These are phyloP conservation scores for Tipula helvola DNA, from an alignment of 2,888 invertebrate genomes.

Conservation along the genomic window DNA sequence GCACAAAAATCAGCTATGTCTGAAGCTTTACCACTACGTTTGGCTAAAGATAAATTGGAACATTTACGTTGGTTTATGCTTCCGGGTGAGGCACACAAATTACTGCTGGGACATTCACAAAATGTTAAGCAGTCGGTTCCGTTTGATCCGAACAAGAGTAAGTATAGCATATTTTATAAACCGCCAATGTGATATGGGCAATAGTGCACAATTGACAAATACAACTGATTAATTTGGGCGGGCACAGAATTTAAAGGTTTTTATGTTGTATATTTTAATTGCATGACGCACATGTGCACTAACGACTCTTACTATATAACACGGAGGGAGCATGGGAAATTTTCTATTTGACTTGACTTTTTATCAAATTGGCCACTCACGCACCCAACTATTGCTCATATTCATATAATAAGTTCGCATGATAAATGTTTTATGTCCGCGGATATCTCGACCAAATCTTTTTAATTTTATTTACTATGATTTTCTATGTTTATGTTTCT, in stretches of 20 bases:
- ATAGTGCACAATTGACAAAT: neutral
- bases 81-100: conserved; percentile 72
- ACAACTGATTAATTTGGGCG: neutral
- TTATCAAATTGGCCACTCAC: neutral
- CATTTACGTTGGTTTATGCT: conserved; percentile 78
- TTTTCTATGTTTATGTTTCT: neutral
- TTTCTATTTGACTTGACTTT: neutral
- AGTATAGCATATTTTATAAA: neutral
- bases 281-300: neutral
- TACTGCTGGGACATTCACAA: conserved; percentile 57
- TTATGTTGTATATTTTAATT: neutral
- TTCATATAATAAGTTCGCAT: neutral
- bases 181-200: neutral
- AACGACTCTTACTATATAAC: neutral
- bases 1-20: conserved; percentile 60
- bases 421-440: neutral
- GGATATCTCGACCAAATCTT: conserved; percentile 34
- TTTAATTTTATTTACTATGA: neutral
- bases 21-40: conserved; percentile 37
- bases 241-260: neutral
- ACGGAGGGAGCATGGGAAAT: neutral
- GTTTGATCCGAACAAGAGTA: conserved; percentile 50
- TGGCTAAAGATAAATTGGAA: conserved; percentile 33
- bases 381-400: neutral
- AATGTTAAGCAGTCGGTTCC: conserved; percentile 67